These are phyloP conservation scores for Junonia oenone DNA, from an alignment of 2,888 invertebrate genomes.

Conservation along the genomic window DNA sequence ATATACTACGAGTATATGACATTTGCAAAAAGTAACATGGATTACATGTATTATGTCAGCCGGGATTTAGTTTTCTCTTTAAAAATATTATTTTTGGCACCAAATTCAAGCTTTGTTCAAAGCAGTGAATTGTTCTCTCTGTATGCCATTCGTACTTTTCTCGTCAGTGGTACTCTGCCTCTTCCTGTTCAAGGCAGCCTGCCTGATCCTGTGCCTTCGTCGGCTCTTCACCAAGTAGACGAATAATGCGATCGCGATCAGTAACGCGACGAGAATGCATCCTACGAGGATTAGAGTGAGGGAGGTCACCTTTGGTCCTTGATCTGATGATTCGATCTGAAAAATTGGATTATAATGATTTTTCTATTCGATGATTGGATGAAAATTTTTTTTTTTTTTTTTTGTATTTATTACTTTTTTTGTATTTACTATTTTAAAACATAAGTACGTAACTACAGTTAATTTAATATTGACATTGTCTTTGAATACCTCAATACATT, in stretches of 20 bases:
- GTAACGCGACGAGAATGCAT: conserved; percentile 49
- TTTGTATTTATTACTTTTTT: too few species aligned
- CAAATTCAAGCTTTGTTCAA: conserved; percentile 50
- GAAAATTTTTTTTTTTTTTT: too few species aligned
- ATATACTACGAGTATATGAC: too few species aligned
- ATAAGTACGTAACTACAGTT: too few species aligned
- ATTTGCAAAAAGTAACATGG: too few species aligned
- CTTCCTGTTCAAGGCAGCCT: conserved; percentile 55
- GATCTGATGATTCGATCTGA: conserved; percentile 56
- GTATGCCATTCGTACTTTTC: conserved; percentile 45
- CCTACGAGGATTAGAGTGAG: conserved; percentile 54
- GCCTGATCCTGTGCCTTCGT: conserved; percentile 47
- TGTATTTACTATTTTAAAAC: too few species aligned
- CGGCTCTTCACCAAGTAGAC: conserved; percentile 59
- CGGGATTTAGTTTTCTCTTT: too few species aligned
- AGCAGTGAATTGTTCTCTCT: conserved; percentile 57
- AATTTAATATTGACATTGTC: too few species aligned
- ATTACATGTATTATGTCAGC: too few species aligned
- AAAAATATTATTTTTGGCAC: background rate
- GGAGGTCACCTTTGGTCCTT: conserved; percentile 37
- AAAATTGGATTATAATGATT: too few species aligned
- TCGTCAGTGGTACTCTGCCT: conserved; percentile 55
- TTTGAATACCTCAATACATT: too few species aligned
- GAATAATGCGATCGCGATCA: conserved; percentile 52
- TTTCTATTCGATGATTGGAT: too few species aligned